These are phyloP conservation scores for Apis dorsata DNA, from an alignment of 1,140 invertebrate genomes.

Conservation along the genomic window DNA sequence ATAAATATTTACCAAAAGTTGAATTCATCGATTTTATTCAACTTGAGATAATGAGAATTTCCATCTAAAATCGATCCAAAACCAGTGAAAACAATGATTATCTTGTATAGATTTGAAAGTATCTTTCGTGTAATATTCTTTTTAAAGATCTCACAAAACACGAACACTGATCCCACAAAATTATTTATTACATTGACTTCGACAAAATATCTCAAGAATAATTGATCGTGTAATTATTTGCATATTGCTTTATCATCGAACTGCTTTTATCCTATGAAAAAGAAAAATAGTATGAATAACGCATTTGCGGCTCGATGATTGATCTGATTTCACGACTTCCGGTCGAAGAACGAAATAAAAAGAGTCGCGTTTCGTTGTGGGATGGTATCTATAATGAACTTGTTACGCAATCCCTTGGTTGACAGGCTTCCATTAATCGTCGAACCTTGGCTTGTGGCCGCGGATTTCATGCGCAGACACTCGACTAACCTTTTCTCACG, in stretches of 20 bases:
- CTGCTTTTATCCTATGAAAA: background rate
- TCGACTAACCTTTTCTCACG: constrained; percentile 5
- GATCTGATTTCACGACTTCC: constrained; percentile 4
- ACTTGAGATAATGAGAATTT: no score
- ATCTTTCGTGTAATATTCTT: no score
- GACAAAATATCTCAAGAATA: no score
- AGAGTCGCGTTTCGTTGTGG: background rate
- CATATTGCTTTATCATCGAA: background rate
- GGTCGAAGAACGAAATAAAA: background rate
- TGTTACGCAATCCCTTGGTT: constrained; percentile 40
- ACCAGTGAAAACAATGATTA: no score
- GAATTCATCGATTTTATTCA: no score
- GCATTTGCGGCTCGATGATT: background rate
- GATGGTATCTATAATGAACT: constrained; percentile 47
- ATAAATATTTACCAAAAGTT: no score
- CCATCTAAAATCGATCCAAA: no score
- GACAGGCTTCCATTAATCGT: constrained; percentile 52
- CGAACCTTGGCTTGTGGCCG: background rate
- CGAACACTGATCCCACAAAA: no score
- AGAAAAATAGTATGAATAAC: background rate
- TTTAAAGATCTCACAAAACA: no score
- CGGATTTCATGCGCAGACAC: constrained; percentile 45
- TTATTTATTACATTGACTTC: no score
- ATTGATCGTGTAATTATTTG: background rate
- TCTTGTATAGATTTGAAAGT: no score